Evolutionary conservation across 2,797 vertebrate genomes (phyloP), one percentile per base, ranked within the genome.

Genomic region (Lepus townsendii): DNA sequence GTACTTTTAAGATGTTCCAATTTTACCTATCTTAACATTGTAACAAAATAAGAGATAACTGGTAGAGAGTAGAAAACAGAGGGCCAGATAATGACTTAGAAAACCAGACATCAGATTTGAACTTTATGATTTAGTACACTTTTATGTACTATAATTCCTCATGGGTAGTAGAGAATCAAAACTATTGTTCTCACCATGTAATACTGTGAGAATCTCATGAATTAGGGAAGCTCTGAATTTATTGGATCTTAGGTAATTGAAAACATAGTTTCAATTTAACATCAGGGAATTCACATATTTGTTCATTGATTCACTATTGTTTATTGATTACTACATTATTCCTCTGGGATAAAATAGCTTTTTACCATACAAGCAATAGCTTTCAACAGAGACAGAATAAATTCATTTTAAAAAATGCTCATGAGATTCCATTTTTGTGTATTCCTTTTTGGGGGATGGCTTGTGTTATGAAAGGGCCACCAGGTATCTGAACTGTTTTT

Each of bases 351-450:
- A 65, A 75, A 69, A 42, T 89, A 75, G 68, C 4, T 73, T 89
- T 91, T 54, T 11, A 93, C 17, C 32, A 88, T 68, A 90, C n/a
- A 77, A 83, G 10, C 73, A 66, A 50, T 82, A 91, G 7, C 8
- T 87, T 82, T 69, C 60, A 91, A 83, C 6, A 32, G 26, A 75
- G 22, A 24, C 2, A 90, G 66, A 75, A 88, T 42, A 9, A 73
- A 82, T 82, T 60, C 50, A 76, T 90, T 92, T 68, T 92, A 38
- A 42, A 85, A 95, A 86, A 38, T 38, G 1, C 60, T 62, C n/a
- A 22, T 8, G 1, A 10, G 2, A 71, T 38, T 93, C 22, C 14
- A 72, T 52, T 73, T 91, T 66, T 47, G 27, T 50, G 2, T 60
- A 14, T 78, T 72, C 7, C n/a, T 69, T 66, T 50, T n/a, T 27